Evolutionary conservation across 2,797 vertebrate species (phyloP), one percentile per base, ranked within the genome.

Genomic region (Parambassis ranga): DNA sequence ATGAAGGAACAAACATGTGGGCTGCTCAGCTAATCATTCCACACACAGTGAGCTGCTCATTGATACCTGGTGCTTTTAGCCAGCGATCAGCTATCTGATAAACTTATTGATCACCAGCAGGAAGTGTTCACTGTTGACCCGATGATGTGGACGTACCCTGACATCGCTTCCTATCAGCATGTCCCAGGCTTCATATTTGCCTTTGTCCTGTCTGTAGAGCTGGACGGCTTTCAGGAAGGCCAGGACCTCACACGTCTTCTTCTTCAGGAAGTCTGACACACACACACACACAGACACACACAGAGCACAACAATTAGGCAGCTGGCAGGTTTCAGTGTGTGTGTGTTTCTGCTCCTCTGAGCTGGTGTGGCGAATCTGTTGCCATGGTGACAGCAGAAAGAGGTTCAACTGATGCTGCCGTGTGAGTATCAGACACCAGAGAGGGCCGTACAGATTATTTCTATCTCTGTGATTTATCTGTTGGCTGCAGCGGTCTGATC

Each of bases 151-250:
- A 52, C 63, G 62, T 89, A 98, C 96, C 92, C 95, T 86, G 63
- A 92, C 87, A 61, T 96, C 94, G 3, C 92, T 94, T 52, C 96
- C 96, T 2, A 90, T 91, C 63, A 94, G 82, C 94, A 96, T 94
- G 68, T 94, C 93, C 93, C 95, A 97, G 0, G 72, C 85, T 43
- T 94, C 92, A 28, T 94, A 96, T 28, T 90, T 88, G 26, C 89
- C 94, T 16, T 92, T 91, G 81, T 95, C 93, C 85, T 98, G 93
- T 2, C 94, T 87, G 86, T 94, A 94, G 71, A 96, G 92, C 76
- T 94, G 94, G 39, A 97, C 41, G n/a, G 95, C 95, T 89, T 94
- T 94, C 60, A 95, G 75, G 84, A 98, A 97, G 0, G 95, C 94
- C 70, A 94, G 85, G 0, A 92, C 93, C 60, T 98, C 95, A 50